phyloP scores from a whole-genome alignment of 1,140 invertebrate species.

The Microplitis demolitor region DNA sequence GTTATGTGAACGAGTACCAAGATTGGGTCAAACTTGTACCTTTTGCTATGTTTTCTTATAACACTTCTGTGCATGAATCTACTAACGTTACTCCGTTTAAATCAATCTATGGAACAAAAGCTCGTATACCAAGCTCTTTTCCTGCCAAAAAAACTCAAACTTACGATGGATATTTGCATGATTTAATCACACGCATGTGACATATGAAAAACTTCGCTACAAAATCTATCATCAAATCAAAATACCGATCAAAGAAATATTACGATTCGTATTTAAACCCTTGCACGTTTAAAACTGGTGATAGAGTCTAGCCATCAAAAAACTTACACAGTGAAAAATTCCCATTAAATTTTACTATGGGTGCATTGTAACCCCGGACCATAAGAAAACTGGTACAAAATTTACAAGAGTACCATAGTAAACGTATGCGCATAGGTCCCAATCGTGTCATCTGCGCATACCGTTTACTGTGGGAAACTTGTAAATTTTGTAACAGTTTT shows the following conservation, averaged over 20 bases:
- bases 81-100: constrained; percentile 36
- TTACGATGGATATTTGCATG: constrained; percentile 1
- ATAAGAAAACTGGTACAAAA: too few relatives aligned
- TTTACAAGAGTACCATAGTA: too few relatives aligned
- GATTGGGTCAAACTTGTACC: constrained; percentile 46
- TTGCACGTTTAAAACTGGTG: background rate
- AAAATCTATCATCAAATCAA: background rate
- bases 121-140: background rate
- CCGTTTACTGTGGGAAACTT: too few relatives aligned
- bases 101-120: constrained; percentile 14
- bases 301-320: background rate
- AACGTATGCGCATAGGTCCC: too few relatives aligned
- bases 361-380: too few relatives aligned
- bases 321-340: too few relatives aligned
- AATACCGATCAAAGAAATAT: background rate
- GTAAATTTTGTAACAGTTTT: too few relatives aligned
- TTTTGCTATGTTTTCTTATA: constrained; percentile 9
- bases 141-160: background rate
- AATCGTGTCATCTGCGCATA: too few relatives aligned
- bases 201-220: background rate
- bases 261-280: background rate
- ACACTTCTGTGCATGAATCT: constrained; percentile 33
- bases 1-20: too few relatives aligned
- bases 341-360: too few relatives aligned
- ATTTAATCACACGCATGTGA: background rate